Evolutionary conservation across 1,140 invertebrate species (phyloP).

Genomic region (Pissodes strobi): DNA sequence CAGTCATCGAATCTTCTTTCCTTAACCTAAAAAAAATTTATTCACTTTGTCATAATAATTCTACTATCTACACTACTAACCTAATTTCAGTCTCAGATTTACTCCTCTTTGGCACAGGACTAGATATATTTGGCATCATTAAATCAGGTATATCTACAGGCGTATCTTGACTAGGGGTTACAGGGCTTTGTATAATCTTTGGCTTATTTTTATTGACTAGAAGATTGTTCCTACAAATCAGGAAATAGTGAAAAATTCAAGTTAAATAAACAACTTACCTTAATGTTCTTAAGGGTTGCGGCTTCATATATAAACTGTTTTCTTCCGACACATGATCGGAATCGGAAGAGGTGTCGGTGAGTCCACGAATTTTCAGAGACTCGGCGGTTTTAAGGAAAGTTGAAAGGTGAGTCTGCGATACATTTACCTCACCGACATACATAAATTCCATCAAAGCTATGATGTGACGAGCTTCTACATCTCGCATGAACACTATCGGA

Average conservation of each 20-base stretch:
- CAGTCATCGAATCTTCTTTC: constrained; percentile 37
- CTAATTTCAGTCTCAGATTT: constrained; percentile 46
- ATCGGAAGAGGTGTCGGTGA: constrained; percentile 63
- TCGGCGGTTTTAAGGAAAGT: constrained; percentile 73
- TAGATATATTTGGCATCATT: constrained; percentile 31
- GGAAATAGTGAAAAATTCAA: neutral
- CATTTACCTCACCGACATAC: constrained; percentile 77
- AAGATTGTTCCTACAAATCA: constrained; percentile 26
- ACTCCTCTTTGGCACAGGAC: constrained; percentile 46
- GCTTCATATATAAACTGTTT: constrained; percentile 43
- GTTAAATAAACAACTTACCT: constrained; percentile 9
- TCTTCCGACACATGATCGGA: constrained; percentile 43
- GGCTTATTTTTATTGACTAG: constrained; percentile 38
- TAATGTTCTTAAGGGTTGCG: constrained; percentile 36
- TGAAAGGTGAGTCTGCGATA: constrained; percentile 71
- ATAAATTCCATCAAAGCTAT: constrained; percentile 72
- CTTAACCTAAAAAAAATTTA: constrained; percentile 25
- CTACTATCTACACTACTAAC: neutral
- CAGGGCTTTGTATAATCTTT: constrained; percentile 42
- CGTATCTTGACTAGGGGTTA: constrained; percentile 52
- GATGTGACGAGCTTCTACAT: constrained; percentile 71
- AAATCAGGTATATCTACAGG: constrained; percentile 29
- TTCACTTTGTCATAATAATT: neutral
- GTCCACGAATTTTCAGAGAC: constrained; percentile 71
- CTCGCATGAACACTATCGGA: constrained; percentile 83